Base-by-base conservation (phyloP, 1,140 invertebrate species). In the Adelges cooleyi region DNA sequence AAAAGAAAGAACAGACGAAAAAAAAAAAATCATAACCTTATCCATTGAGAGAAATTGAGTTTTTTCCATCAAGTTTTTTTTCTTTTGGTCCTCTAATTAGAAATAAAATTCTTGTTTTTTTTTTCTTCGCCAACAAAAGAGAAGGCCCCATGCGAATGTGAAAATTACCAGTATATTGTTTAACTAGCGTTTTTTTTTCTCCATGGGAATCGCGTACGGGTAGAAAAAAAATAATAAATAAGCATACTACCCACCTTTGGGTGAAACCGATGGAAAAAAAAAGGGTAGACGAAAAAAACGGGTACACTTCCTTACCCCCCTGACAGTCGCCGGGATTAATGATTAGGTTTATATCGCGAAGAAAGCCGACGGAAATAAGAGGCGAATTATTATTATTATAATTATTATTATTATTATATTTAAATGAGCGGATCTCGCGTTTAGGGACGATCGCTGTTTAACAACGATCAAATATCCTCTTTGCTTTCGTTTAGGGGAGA, bases 131-230 rank as follows among this genome's bases (percentile, higher is more conserved):
- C 40, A 17, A 17, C 18, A 62, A n/a, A 62, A 48, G 13, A 17
- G 1, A 11, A 48, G 42, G 33, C 42, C 56, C 56, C 42, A 20
- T 62, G 56, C 42, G 56, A 62, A 48, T 23, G 42, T 48, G 27
- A 62, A 62, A n/a, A 62, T 62, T 62, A 62, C 56, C 56, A 33
- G 42, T 11, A 22, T 17, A 62, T 62, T 62, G 56, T 62, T 62
- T 62, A 46, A 62, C 56, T 22, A 44, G 25, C 6, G 20, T 59
- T 59, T 62, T 56, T n/a, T 59, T 59, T 62, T 33, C 42, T 33
- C n/a, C 18, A 62, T 20, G 56, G 40, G 56, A 62, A 62, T 62
- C 9, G 17, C 27, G 22, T 59, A 42, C 6, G 22, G 17, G 4
- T 2, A 29, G 27, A 29, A 59, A 56, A 59, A 44, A 42, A n/a